Evolutionary conservation across 2,113 vertebrate genomes (phyloP).

Genomic region (Xiphophorus hellerii): DNA sequence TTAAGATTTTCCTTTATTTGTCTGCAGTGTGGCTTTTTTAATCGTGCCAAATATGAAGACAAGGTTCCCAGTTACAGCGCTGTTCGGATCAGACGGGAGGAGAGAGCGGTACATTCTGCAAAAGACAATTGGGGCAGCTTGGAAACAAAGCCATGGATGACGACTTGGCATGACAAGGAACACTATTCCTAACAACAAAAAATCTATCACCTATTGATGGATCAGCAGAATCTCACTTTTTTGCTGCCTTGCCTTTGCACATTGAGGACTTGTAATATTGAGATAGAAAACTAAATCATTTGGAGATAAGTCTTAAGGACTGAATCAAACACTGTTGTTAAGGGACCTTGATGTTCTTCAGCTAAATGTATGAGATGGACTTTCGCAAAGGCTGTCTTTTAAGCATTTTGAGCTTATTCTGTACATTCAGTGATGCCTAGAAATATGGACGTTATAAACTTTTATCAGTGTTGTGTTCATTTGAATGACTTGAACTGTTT

Average conservation of each 20-base stretch:
- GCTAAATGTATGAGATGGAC: conserved; percentile 18
- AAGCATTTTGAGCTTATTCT: conserved; percentile 34
- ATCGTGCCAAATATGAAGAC: conserved; percentile 90
- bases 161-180: conserved; percentile 91
- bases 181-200: conserved; percentile 86
- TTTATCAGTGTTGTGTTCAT: conserved; percentile 49
- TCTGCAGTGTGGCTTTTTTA: conserved; percentile 93
- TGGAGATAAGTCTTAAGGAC: not conserved
- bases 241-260: conserved; percentile 40
- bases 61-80: conserved; percentile 91
- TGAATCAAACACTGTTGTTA: conserved; percentile 19
- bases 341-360: conserved; percentile 21
- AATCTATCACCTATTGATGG: conserved; percentile 23
- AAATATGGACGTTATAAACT: not conserved
- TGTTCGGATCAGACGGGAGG: conserved; percentile 90
- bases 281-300: not conserved
- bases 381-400: conserved; percentile 27
- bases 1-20: conserved; percentile 5
- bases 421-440: conserved; percentile 42
- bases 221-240: conserved; percentile 22
- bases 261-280: conserved; percentile 48
- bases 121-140: conserved; percentile 76
- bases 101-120: conserved; percentile 80
- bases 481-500: conserved; percentile 41
- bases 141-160: conserved; percentile 93